These are phyloP conservation scores for Podarcis siculus DNA, from an alignment of 2,797 vertebrate genomes.

Conservation along the genomic window DNA sequence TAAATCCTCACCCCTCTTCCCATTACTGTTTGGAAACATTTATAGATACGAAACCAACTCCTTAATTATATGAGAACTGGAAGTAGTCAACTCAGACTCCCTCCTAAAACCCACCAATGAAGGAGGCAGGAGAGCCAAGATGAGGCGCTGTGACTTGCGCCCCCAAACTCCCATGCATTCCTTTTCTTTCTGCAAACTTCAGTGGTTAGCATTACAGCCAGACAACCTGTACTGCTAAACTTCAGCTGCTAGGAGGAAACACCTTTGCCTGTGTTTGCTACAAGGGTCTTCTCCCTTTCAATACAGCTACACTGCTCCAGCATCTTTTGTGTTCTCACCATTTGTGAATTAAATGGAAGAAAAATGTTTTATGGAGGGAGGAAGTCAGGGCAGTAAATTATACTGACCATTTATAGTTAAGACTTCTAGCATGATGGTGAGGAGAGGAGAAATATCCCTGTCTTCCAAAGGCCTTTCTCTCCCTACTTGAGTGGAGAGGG, in stretches of 20 bases:
- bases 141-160: not conserved
- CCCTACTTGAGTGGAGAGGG: no score
- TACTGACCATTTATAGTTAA: constrained; percentile 10
- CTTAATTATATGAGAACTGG: not conserved
- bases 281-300: not conserved
- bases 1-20: not conserved
- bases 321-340: no score
- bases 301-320: no score
- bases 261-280: not conserved
- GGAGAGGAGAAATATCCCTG: not conserved
- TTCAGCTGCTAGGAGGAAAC: not conserved
- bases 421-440: not conserved
- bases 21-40: not conserved
- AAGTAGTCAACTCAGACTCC: not conserved
- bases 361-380: not conserved
- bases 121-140: not conserved
- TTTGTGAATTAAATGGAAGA: not conserved
- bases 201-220: not conserved
- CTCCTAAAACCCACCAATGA: no score
- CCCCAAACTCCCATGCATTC: not conserved
- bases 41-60: not conserved
- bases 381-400: not conserved
- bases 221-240: not conserved
- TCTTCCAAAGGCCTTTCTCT: no score
- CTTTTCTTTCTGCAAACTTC: not conserved